Evolutionary conservation across 2,888 invertebrate genomes (phyloP).

Genomic region (Nemapogon koenigi): DNA sequence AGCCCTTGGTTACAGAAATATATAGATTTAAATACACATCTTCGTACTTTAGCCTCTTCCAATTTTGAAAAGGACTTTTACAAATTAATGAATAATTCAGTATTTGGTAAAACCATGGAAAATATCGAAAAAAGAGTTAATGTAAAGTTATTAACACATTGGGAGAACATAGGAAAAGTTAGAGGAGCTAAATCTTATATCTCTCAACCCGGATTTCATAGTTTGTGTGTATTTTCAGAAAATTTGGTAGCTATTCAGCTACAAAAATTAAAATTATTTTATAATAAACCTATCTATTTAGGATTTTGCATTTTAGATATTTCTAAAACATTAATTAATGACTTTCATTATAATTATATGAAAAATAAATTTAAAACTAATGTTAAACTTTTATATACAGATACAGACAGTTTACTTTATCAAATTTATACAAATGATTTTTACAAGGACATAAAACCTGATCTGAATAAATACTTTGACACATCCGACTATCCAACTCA

Average conservation of each 20-base stretch:
- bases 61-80: slow-evolving; percentile 33
- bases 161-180: slow-evolving; percentile 22
- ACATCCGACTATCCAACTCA: slow-evolving; percentile 22
- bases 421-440: slow-evolving; percentile 18
- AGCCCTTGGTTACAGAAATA: slow-evolving; percentile 28
- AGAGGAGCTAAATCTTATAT: slow-evolving; percentile 20
- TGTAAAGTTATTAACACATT: slow-evolving; percentile 26
- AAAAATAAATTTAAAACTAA: slow-evolving; percentile 14
- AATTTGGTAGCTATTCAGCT: slow-evolving; percentile 23
- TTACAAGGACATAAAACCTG: slow-evolving; percentile 19
- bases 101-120: slow-evolving; percentile 32
- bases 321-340: slow-evolving; percentile 19
- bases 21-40: slow-evolving; percentile 31
- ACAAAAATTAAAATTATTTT: slow-evolving; percentile 14
- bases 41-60: slow-evolving; percentile 22
- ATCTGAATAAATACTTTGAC: slow-evolving; percentile 18
- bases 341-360: slow-evolving; percentile 19
- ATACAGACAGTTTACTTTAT: slow-evolving; percentile 22
- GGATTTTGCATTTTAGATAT: slow-evolving; percentile 18
- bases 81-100: slow-evolving; percentile 33
- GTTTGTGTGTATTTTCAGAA: slow-evolving; percentile 23
- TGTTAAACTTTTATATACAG: slow-evolving; percentile 16
- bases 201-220: slow-evolving; percentile 25
- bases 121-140: slow-evolving; percentile 25
- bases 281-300: slow-evolving; percentile 19